Base-by-base conservation (phyloP, 2,113 vertebrate species). In the Trachemys scripta region DNA sequence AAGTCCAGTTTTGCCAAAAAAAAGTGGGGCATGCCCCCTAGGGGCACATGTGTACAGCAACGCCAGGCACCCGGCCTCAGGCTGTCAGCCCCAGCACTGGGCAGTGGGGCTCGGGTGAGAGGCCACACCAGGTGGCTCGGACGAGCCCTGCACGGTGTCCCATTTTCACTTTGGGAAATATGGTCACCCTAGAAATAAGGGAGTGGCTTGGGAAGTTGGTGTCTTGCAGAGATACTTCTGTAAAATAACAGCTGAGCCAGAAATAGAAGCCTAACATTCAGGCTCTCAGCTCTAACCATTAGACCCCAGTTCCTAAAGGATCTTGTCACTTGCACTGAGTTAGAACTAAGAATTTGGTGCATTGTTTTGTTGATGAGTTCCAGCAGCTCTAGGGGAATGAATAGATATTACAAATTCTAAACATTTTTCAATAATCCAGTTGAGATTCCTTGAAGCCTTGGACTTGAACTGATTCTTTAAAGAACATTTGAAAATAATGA, bases 401-500 rank as follows among this genome's bases (percentile, higher is more conserved):
- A 72, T 4, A 90, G 81, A 79, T 57, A 76, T 19, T 65, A 53
- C 8, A n/a, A 82, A 87, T 80, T 8, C 17, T 51, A 69, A 35
- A 65, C 25, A 47, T 14, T 75, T 88, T 69, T 56, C 62, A 81
- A 24, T n/a, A 42, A 83, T n/a, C n/a, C 51, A 79, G 9, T 42
- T 5, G 45, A 51, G 4, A 10, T 19, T 50, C 13, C 47, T 81
- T 87, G 54, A 79, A 92, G 84, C 10, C 14, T 17, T 38, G 19
- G 56, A 72, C 24, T 59, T 49, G 88, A 80, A 76, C 10, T 24
- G 1, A 29, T 88, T 82, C 19, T 72, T 91, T 56, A 88, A 51
- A 57, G 0, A 19, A 3, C 2, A 35, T 38, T 47, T 51, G 50
- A 31, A 24, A 1, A 56, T n/a, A 3, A 1, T 5, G 5, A 85